Percentiles rank a stretch among this genome's conserved stretches.
Evolutionary conservation across 35 echinoderm and acorn worm species (phyloP).

Genomic region (Heliocidaris erythrogramma): DNA sequence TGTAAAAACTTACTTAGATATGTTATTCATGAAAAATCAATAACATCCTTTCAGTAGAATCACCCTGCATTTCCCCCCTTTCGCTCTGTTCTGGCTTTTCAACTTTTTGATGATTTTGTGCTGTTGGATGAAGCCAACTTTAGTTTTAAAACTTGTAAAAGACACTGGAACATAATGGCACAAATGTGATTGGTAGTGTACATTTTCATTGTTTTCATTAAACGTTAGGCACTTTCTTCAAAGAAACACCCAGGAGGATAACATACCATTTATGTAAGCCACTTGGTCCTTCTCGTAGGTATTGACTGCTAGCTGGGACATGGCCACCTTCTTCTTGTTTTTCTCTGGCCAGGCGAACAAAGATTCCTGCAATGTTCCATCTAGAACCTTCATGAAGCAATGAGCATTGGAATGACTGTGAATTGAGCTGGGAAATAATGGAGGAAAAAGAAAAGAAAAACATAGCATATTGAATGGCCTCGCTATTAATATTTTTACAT

Average conservation of each 20-base stretch:
- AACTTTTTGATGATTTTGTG: too few species aligned
- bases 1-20: too few species aligned
- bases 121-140: too few species aligned
- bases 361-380: constrained; percentile 76
- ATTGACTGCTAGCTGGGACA: constrained; percentile 55
- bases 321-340: constrained; percentile 57
- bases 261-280: constrained; percentile 89
- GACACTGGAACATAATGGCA: too few species aligned
- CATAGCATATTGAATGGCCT: background rate
- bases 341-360: constrained; percentile 80
- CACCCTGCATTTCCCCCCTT: too few species aligned
- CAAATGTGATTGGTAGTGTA: too few species aligned
- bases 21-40: too few species aligned
- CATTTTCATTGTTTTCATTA: too few species aligned
- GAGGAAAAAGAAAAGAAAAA: background rate
- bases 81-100: too few species aligned
- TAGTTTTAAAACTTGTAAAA: too few species aligned
- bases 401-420: constrained; percentile 98
- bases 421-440: constrained; percentile 67
- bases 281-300: constrained; percentile 79
- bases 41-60: too few species aligned
- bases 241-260: background rate
- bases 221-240: too few species aligned
- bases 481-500: background rate
- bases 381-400: constrained; percentile 97